Conservation (phyloP, 2,888 invertebrate species). For the Caenorhabditis doughertyi region DNA sequence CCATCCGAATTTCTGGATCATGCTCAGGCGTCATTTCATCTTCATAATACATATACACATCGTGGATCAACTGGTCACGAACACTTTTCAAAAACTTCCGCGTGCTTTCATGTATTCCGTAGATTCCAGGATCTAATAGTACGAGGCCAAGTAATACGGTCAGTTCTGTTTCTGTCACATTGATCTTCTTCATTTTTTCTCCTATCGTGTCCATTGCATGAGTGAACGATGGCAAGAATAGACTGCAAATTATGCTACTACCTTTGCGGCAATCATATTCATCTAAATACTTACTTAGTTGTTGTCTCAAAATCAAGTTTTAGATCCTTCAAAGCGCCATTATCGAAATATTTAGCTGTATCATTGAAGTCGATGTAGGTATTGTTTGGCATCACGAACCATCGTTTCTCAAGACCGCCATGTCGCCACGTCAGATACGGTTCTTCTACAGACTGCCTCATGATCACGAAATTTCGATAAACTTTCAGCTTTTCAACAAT, state of each 20-base stretch:
- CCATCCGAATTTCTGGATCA: slow-evolving; percentile 77
- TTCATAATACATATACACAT: slow-evolving; percentile 72
- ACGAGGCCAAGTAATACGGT: slow-evolving; percentile 73
- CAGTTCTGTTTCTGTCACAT: slow-evolving; percentile 74
- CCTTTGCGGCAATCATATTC: slow-evolving; percentile 9
- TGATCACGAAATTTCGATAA: slow-evolving; percentile 77
- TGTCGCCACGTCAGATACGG: slow-evolving; percentile 79
- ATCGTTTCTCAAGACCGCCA: slow-evolving; percentile 74
- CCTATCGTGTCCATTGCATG: slow-evolving; percentile 77
- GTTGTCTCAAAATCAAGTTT: slow-evolving; percentile 77
- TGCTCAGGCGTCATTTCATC: slow-evolving; percentile 62
- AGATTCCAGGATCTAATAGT: slow-evolving; percentile 64
- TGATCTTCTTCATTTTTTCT: slow-evolving; percentile 71
- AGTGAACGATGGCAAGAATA: slow-evolving; percentile 78
- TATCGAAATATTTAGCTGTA: slow-evolving; percentile 75
- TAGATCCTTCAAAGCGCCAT: slow-evolving; percentile 72
- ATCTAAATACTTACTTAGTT: slow-evolving; percentile 63
- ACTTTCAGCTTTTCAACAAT: slow-evolving; percentile 70
- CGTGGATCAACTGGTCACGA: slow-evolving; percentile 73
- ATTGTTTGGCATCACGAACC: slow-evolving; percentile 81
- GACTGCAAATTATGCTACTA: slow-evolving; percentile 65
- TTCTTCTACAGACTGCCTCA: slow-evolving; percentile 80
- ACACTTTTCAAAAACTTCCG: slow-evolving; percentile 63
- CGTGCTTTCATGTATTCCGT: slow-evolving; percentile 62
- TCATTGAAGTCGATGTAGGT: slow-evolving; percentile 75